Evolutionary conservation across 2,888 invertebrate genomes (phyloP).

Genomic region (Herminia tarsipennalis): DNA sequence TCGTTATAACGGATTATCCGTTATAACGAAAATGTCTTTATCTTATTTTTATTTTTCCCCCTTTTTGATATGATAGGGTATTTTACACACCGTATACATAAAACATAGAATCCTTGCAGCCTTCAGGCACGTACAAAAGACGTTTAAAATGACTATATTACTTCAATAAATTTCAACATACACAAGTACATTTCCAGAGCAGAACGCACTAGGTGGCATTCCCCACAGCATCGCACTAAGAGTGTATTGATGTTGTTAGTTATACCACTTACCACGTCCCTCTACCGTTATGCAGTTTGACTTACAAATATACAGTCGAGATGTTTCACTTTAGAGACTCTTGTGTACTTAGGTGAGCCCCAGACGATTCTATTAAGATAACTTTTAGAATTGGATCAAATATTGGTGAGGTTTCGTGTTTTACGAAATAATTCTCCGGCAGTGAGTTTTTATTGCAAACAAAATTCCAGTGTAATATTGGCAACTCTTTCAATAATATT

Average conservation of each 20-base stretch:
- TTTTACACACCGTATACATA: too few species aligned
- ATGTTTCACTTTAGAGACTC: constrained; percentile 64
- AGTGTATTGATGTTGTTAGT: constrained; percentile 77
- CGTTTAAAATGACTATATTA: not conserved
- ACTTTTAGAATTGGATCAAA: constrained; percentile 43
- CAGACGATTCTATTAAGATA: constrained; percentile 39
- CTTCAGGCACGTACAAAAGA: too few species aligned
- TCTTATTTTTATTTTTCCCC: too few species aligned
- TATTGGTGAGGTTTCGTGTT: constrained; percentile 27
- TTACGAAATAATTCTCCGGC: too few species aligned
- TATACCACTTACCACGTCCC: constrained; percentile 72
- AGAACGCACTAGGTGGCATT: constrained; percentile 68
- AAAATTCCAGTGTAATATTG: too few species aligned
- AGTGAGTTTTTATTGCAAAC: too few species aligned
- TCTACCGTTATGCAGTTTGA: constrained; percentile 73
- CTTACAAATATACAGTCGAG: constrained; percentile 71
- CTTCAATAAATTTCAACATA: constrained; percentile 1
- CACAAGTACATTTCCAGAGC: constrained; percentile 34
- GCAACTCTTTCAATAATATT: too few species aligned
- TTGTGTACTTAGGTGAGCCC: constrained; percentile 36
- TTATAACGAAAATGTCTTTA: too few species aligned
- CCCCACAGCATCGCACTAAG: constrained; percentile 59
- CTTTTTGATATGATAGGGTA: too few species aligned
- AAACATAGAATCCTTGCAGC: too few species aligned
- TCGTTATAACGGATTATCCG: too few species aligned